phyloP scores from a whole-genome alignment of 2,113 vertebrate genomes.

The Odontesthes bonariensis region DNA sequence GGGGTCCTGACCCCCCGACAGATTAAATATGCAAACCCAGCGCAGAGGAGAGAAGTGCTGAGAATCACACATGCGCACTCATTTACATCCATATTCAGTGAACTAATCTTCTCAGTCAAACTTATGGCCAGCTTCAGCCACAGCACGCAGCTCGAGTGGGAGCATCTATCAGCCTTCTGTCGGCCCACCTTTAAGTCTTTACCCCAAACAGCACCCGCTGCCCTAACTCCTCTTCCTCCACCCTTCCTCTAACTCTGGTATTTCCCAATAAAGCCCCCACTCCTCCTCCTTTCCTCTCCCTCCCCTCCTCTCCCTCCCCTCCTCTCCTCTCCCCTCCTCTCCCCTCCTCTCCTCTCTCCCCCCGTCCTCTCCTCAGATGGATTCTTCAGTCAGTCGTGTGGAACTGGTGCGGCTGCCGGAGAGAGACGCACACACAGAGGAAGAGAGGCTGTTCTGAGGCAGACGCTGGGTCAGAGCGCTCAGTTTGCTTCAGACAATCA shows the following conservation, averaged over 20 bases:
- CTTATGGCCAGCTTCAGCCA: neutral
- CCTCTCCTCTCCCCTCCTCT: conserved; percentile 10
- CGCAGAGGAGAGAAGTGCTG: conserved; percentile 39
- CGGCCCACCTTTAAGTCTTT: conserved; percentile 39
- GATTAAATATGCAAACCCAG: conserved; percentile 79
- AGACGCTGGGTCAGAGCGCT: conserved; percentile 77
- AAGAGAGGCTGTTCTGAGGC: conserved; percentile 57
- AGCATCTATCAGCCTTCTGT: conserved; percentile 35
- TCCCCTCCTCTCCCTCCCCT: conserved; percentile 18
- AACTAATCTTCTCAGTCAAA: conserved; percentile 19
- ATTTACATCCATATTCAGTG: conserved; percentile 4
- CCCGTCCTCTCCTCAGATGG: conserved; percentile 69
- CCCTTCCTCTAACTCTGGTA: conserved; percentile 57
- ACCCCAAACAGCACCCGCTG: conserved; percentile 45
- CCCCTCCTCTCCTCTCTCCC: conserved; percentile 5
- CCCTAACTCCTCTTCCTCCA: conserved; percentile 17
- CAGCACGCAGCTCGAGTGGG: neutral
- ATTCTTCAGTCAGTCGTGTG: conserved; percentile 81
- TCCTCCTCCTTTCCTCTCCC: conserved; percentile 7
- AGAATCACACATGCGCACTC: conserved; percentile 22
- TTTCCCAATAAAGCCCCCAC: conserved; percentile 63
- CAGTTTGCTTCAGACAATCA: conserved; percentile 80
- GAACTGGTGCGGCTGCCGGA: conserved; percentile 76
- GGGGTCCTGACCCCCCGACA: conserved; percentile 61
- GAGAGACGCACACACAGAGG: conserved; percentile 53